Conservation (phyloP, 2,113 vertebrate species). For the Parotia lawesii region DNA sequence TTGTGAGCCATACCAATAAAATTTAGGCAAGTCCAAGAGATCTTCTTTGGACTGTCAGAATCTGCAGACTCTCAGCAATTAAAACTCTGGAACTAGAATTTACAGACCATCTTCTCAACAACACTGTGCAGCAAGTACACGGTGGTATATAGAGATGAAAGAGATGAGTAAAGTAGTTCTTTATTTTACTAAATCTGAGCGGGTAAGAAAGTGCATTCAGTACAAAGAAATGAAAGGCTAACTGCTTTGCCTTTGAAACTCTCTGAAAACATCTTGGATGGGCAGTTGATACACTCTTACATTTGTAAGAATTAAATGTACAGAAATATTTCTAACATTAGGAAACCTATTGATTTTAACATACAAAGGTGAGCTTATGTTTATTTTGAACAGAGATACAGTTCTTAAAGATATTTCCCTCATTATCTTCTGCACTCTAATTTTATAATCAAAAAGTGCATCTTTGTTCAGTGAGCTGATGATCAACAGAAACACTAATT, state of each 20-base stretch:
- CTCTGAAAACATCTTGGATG: not conserved
- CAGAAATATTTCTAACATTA: not conserved
- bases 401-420: not conserved
- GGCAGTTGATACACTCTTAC: not conserved
- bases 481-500: not conserved
- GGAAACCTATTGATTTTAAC: not conserved
- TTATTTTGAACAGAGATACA: not conserved
- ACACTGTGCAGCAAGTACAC: not conserved
- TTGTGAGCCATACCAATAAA: not conserved
- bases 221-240: not conserved
- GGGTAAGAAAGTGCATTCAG: not conserved
- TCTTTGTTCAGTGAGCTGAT: not conserved
- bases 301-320: not conserved
- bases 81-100: not conserved
- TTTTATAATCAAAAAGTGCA: not conserved
- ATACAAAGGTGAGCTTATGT: not conserved
- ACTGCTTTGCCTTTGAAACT: not conserved
- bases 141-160: not conserved
- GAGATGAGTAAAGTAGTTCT: not conserved
- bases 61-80: not conserved
- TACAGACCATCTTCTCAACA: not conserved
- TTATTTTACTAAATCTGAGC: not conserved
- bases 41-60: not conserved
- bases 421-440: not conserved
- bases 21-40: not conserved